phyloP scores from a whole-genome alignment of 2,113 vertebrate species.

The Cryptotis parvus region DNA sequence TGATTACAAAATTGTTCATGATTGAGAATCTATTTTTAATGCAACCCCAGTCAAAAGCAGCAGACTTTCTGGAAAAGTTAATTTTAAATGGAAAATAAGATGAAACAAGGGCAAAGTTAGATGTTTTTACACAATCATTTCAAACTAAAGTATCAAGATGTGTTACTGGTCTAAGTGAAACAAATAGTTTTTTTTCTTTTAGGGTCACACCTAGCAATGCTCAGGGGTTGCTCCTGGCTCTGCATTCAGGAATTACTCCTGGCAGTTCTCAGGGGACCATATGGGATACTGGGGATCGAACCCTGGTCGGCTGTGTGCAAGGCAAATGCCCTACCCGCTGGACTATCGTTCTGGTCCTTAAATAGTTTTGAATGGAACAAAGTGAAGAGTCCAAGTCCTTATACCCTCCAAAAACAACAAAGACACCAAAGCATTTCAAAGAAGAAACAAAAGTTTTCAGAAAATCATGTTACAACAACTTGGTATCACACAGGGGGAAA shows the following conservation, averaged over 20 bases:
- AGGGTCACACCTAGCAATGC: too few species aligned
- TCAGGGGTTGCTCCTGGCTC: too few species aligned
- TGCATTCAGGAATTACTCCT: too few species aligned
- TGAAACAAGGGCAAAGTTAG: conserved; percentile 51
- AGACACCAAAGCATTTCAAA: not conserved
- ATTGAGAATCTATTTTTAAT: not conserved
- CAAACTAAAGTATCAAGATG: not conserved
- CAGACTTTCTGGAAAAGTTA: conserved; percentile 39
- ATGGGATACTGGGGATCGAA: too few species aligned
- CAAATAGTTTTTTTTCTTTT: too few species aligned
- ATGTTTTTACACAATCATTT: conserved; percentile 19
- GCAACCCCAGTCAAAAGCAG: not conserved
- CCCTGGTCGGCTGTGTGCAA: too few species aligned
- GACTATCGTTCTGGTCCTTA: too few species aligned
- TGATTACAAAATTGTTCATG: too few species aligned
- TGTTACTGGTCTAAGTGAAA: not conserved
- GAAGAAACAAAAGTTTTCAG: not conserved
- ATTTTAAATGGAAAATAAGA: conserved; percentile 57
- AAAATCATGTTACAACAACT: not conserved
- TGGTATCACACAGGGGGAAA: not conserved
- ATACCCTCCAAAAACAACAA: not conserved
- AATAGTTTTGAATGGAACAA: not conserved
- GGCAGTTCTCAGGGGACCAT: too few species aligned
- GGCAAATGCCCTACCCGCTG: too few species aligned
- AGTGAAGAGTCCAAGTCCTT: not conserved